These are phyloP conservation scores for Ecdyonurus torrentis DNA, from an alignment of 2,888 invertebrate genomes.

Conservation along the genomic window DNA sequence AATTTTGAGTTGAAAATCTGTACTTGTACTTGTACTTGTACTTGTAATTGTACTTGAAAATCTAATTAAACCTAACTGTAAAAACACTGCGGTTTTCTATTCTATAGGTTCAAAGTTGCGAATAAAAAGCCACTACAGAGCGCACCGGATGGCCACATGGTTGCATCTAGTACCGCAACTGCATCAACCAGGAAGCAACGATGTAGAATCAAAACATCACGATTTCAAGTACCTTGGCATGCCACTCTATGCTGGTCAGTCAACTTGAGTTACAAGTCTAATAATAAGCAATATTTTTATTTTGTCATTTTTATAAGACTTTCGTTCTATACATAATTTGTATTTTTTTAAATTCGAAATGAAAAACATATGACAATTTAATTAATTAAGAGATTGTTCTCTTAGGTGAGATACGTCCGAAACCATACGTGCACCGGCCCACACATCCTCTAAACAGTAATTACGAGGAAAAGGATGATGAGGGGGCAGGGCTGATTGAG, in stretches of 20 bases:
- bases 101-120: constrained; percentile 49
- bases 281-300: no score
- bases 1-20: no score
- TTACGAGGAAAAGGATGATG: background rate
- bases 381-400: no score
- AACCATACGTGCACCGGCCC: constrained; percentile 23
- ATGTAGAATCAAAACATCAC: constrained; percentile 52
- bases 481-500: background rate
- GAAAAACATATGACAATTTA: no score
- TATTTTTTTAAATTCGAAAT: no score
- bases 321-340: no score
- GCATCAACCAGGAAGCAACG: constrained; percentile 58
- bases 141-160: constrained; percentile 84
- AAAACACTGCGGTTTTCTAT: no score
- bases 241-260: constrained; percentile 54
- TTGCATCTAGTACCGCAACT: constrained; percentile 70
- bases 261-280: no score
- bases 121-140: constrained; percentile 69
- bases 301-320: no score
- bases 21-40: no score
- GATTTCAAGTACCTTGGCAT: constrained; percentile 57
- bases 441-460: background rate
- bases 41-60: no score
- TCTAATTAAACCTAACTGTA: no score
- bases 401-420: constrained; percentile 30